Base-by-base conservation (phyloP, 2,113 vertebrate genomes). In the Plotosus lineatus region DNA sequence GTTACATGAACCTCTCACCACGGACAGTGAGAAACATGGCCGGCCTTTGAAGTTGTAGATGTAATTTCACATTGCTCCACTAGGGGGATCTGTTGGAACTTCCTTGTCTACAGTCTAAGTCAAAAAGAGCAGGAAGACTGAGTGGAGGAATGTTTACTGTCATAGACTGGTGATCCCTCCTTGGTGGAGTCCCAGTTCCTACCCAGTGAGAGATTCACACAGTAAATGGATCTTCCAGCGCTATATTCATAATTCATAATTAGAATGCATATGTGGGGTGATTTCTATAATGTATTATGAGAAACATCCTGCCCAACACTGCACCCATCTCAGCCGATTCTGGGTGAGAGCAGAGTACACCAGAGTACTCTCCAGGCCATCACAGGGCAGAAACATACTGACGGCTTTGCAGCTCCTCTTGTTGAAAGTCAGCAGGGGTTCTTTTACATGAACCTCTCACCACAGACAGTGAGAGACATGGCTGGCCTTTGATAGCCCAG, bases 11-110 rank as follows among this genome's bases (percentile, higher is more conserved):
- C n/a, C n/a, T n/a, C n/a, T n/a, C n/a, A n/a, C n/a, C n/a, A n/a
- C n/a, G n/a, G n/a, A n/a, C n/a, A n/a, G n/a, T n/a, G n/a, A n/a
- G n/a, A n/a, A n/a, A n/a, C n/a, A n/a, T n/a, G n/a, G n/a, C n/a
- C n/a, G n/a, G n/a, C n/a, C n/a, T n/a, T n/a, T n/a, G n/a, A n/a
- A n/a, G n/a, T n/a, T n/a, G n/a, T 28, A 28, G 2, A n/a, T 51
- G 46, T 17, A 33, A 72, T 6, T 4, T 3, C 42, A 46, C 23
- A 26, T 1, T 26, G 40, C 66, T 72, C 26, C 69, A 72, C 46
- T 50, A 33, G 69, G 46, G 69, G 69, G 69, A 44, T 72, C 69
- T 72, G 69, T 72, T 72, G 46, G 46, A 72, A 72, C 4, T 46
- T 28, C 1, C 2, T 15, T 17, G 42, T 72, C 28, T 3, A 15